Conservation (phyloP, 2,113 vertebrate species). For the Melanotaenia duboulayi region DNA sequence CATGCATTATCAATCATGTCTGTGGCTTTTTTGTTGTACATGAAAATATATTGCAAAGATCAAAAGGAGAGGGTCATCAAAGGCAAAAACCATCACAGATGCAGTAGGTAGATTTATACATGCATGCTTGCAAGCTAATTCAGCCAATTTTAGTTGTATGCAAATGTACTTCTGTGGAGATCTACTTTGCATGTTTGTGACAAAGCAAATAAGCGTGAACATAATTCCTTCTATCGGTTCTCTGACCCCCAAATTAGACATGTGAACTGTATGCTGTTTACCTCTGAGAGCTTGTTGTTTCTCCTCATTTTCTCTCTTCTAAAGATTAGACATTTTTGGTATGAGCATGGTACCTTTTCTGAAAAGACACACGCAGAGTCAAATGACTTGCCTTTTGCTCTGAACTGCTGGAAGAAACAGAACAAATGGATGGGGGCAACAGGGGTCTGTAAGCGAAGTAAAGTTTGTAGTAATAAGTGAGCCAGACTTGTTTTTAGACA, state of each 20-base stretch:
- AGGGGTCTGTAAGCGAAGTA: conserved; percentile 21
- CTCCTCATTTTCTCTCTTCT: conserved; percentile 24
- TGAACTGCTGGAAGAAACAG: conserved; percentile 49
- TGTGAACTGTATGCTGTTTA: conserved; percentile 45
- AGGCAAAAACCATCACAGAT: conserved; percentile 32
- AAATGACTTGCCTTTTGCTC: conserved; percentile 64
- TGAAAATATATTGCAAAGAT: conserved; percentile 57
- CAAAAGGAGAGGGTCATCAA: conserved; percentile 71
- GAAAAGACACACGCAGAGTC: conserved; percentile 70
- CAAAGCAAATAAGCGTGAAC: conserved; percentile 16
- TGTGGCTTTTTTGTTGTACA: conserved; percentile 66
- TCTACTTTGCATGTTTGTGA: conserved; percentile 1
- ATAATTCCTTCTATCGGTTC: conserved; percentile 38
- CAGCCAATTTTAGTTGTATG: conserved; percentile 20
- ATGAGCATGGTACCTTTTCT: conserved; percentile 61
- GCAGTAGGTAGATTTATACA: not conserved
- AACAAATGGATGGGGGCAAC: conserved; percentile 38
- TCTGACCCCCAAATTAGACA: conserved; percentile 57
- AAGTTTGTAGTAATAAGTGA: conserved; percentile 27
- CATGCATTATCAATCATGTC: conserved; percentile 77
- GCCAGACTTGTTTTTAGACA: conserved; percentile 1
- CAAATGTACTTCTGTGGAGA: not conserved
- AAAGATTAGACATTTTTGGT: conserved; percentile 61
- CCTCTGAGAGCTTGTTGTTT: conserved; percentile 56
- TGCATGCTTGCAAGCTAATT: conserved; percentile 17